Evolutionary conservation across 2,797 vertebrate species (phyloP).

Genomic region (Propithecus perrieri): DNA sequence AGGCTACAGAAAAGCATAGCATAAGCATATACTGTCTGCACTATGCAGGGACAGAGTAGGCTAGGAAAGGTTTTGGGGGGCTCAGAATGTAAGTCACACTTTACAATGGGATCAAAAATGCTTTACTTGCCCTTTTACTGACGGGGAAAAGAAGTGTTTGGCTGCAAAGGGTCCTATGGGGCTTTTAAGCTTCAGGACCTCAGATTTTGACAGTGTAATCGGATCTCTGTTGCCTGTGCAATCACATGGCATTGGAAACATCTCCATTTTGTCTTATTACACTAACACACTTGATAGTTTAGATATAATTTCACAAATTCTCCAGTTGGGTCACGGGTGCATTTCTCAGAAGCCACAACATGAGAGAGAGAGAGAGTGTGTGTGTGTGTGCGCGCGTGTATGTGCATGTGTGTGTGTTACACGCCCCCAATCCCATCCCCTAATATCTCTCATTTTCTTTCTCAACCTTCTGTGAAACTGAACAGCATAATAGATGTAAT

Average conservation of each 20-base stretch:
- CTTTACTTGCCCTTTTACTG: conserved; percentile 73
- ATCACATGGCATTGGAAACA: conserved; percentile 81
- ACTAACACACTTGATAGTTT: conserved; percentile 80
- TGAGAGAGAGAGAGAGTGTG: not conserved
- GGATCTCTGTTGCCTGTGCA: conserved; percentile 81
- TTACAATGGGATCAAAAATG: conserved; percentile 69
- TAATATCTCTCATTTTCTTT: conserved; percentile 43
- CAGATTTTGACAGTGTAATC: conserved; percentile 82
- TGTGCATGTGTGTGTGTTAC: not conserved
- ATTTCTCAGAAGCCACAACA: conserved; percentile 73
- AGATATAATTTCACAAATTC: conserved; percentile 80
- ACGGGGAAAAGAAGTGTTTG: conserved; percentile 62
- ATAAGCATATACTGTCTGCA: conserved; percentile 64
- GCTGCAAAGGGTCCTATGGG: conserved; percentile 69
- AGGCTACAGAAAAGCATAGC: conserved; percentile 78
- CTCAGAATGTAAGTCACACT: conserved; percentile 75
- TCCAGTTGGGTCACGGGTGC: conserved; percentile 77
- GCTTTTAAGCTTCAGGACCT: conserved; percentile 75
- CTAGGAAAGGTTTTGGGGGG: conserved; percentile 59
- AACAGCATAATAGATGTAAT: conserved; percentile 86
- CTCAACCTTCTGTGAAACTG: conserved; percentile 77
- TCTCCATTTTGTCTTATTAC: conserved; percentile 84
- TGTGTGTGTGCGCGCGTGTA: not conserved
- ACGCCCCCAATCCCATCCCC: not conserved
- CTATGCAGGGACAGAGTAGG: conserved; percentile 42